These are phyloP conservation scores for Lophotriccus pileatus DNA, from an alignment of 2,797 vertebrate species.

Conservation along the genomic window DNA sequence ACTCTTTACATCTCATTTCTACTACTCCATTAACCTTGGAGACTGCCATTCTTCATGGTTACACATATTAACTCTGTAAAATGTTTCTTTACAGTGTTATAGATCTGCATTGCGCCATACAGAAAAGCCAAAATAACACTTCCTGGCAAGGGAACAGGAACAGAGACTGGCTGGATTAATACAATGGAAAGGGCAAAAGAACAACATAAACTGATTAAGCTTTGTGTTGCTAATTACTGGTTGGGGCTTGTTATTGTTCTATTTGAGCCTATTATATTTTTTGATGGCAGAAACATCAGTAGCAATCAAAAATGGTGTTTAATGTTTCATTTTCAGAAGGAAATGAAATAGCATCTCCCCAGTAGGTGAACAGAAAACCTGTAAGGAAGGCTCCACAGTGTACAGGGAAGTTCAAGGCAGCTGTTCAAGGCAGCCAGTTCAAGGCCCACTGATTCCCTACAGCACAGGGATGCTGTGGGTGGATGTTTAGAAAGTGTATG, in stretches of 20 bases:
- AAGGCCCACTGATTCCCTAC: not conserved
- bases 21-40: slow-evolving; percentile 8
- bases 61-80: not conserved
- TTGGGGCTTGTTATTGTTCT: not conserved
- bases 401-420: not conserved
- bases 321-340: not conserved
- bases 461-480: not conserved
- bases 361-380: not conserved
- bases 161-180: not conserved
- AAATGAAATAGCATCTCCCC: not conserved
- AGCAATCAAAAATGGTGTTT: not conserved
- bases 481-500: not conserved
- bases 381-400: not conserved
- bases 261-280: not conserved
- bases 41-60: not conserved
- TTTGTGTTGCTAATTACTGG: not conserved
- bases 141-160: slow-evolving; percentile 8
- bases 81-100: not conserved
- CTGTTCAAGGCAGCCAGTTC: not conserved
- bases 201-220: not conserved
- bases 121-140: slow-evolving; percentile 28
- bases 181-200: slow-evolving; percentile 22
- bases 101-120: slow-evolving; percentile 36
- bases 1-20: slow-evolving; percentile 38
- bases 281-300: not conserved